A percentile compares a stretch with the other conserved stretches of the same genome.
These are phyloP conservation scores for Decapterus maruadsi DNA, from an alignment of 2,797 vertebrate species.

Conservation along the genomic window DNA sequence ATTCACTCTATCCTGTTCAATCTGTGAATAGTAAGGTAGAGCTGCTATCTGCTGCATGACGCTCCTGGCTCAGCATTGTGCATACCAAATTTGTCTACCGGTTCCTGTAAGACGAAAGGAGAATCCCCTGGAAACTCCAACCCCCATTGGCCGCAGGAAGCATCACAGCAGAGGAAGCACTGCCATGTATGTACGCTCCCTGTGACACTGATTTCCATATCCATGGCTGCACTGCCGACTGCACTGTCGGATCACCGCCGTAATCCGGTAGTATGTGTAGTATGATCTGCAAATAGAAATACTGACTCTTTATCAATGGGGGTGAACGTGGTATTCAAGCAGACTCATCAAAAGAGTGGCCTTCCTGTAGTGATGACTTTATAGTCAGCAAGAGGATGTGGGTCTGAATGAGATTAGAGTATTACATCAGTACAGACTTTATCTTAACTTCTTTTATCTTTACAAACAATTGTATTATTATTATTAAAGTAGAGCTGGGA, in stretches of 20 bases:
- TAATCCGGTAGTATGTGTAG: slow-evolving; percentile 61
- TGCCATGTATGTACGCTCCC: slow-evolving; percentile 84
- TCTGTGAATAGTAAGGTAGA: slow-evolving; percentile 72
- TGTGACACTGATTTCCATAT: slow-evolving; percentile 55
- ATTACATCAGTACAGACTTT: not conserved
- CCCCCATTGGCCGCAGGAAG: slow-evolving; percentile 78
- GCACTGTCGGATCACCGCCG: slow-evolving; percentile 18
- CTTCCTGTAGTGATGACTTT: slow-evolving; percentile 2
- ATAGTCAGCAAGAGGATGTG: not conserved
- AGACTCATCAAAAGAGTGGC: slow-evolving; percentile 23
- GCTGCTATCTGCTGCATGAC: slow-evolving; percentile 68
- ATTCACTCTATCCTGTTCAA: slow-evolving; percentile 67
- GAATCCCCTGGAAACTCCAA: slow-evolving; percentile 82
- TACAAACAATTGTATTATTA: not conserved
- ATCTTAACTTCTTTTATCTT: not conserved
- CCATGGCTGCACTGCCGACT: slow-evolving; percentile 30
- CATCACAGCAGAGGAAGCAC: slow-evolving; percentile 79
- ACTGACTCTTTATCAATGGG: slow-evolving; percentile 23
- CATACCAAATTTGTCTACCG: slow-evolving; percentile 84
- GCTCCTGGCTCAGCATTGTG: slow-evolving; percentile 58
- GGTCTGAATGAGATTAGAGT: slow-evolving; percentile 6
- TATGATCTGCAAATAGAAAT: slow-evolving; percentile 55
- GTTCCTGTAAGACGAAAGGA: slow-evolving; percentile 83
- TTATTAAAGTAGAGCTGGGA: not conserved
- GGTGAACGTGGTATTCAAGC: slow-evolving; percentile 7